Percentiles rank a stretch among this genome's conserved stretches.
phyloP scores from a whole-genome alignment of 2,113 vertebrate species.

The Rousettus leschenaultii region DNA sequence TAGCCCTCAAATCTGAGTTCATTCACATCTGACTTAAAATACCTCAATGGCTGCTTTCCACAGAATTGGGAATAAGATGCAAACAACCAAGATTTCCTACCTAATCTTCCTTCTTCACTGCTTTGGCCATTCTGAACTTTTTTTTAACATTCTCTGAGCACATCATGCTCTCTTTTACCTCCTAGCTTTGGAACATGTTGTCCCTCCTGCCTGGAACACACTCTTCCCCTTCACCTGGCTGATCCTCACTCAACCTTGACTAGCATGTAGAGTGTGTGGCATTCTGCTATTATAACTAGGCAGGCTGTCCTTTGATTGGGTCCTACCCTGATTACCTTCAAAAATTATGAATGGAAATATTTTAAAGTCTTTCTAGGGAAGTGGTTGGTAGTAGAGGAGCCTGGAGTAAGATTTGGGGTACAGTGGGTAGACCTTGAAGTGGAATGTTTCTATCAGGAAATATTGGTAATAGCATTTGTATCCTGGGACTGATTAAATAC shows the following conservation, averaged over 20 bases:
- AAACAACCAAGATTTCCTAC: not conserved
- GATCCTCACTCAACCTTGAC: not conserved
- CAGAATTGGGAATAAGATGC: not conserved
- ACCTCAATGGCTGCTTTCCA: not conserved
- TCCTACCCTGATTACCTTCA: not conserved
- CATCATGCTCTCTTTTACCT: no score
- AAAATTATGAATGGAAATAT: not conserved
- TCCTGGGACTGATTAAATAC: not conserved
- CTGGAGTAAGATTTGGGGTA: not conserved
- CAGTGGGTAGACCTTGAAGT: not conserved
- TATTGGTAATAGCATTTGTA: not conserved
- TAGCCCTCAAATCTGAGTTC: not conserved
- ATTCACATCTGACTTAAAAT: not conserved
- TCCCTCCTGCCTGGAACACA: not conserved
- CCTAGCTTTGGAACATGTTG: not conserved
- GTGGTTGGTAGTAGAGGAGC: not conserved
- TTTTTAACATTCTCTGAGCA: not conserved
- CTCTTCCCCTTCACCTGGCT: not conserved
- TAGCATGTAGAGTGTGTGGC: not conserved
- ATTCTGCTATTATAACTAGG: not conserved
- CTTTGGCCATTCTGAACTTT: not conserved
- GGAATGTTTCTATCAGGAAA: not conserved
- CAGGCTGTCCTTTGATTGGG: not conserved
- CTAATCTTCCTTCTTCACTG: not conserved
- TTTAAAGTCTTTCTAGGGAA: not conserved